These are phyloP conservation scores for Sebastes schlegelii DNA, from an alignment of 2,113 vertebrate species.

Conservation along the genomic window DNA sequence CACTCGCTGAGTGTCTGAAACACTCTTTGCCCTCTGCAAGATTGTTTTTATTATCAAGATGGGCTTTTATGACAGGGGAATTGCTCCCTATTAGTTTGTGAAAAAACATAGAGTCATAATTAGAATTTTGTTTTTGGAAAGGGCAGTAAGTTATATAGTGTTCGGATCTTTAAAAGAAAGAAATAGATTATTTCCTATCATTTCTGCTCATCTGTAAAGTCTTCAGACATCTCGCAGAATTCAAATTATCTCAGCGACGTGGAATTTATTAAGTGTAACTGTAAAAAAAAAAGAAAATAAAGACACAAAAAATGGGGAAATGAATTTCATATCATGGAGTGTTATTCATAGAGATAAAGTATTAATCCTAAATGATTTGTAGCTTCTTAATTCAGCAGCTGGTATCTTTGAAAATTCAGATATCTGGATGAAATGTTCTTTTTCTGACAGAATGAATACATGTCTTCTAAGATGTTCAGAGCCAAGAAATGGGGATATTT, in stretches of 20 bases:
- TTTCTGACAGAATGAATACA: conserved; percentile 10
- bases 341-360: conserved; percentile 19
- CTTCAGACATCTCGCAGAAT: conserved; percentile 24
- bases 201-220: conserved; percentile 21
- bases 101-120: conserved; percentile 15
- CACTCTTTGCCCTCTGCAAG: conserved; percentile 2
- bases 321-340: conserved; percentile 21
- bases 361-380: conserved; percentile 37
- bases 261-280: conserved; percentile 10
- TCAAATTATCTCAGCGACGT: conserved; percentile 18
- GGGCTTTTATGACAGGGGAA: conserved; percentile 7
- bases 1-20: conserved; percentile 1
- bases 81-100: conserved; percentile 6
- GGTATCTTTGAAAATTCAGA: neutral
- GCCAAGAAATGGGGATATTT: neutral
- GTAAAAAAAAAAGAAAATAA: conserved; percentile 4
- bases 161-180: conserved; percentile 10
- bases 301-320: neutral
- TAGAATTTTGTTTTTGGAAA: neutral
- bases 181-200: conserved; percentile 30
- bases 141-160: neutral
- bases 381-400: conserved; percentile 10
- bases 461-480: neutral
- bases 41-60: conserved; percentile 33
- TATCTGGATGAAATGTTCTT: neutral